Evolutionary conservation across 2,888 invertebrate species (phyloP), one percentile per base, ranked within the genome.

Genomic region (Trimorus sp.): DNA sequence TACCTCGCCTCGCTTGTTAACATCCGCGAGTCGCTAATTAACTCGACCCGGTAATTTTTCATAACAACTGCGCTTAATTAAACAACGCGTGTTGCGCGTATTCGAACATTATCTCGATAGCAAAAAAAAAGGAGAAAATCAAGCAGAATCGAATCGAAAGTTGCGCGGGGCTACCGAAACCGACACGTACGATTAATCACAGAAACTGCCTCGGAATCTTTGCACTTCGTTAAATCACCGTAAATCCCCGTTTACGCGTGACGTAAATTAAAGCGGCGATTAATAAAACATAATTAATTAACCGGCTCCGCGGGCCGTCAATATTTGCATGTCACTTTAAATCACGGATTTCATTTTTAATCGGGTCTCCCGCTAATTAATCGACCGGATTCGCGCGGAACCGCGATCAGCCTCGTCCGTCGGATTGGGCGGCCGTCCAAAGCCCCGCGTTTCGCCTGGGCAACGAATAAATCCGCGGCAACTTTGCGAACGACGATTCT

Each of bases 401-500:
- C 73, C 65, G 48, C 73, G 68, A 60, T 74, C 73, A 40, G 56
- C 62, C 45, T 75, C 51, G 68, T 74, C 63, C 69, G 68, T 73
- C 79, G 48, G 51, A 62, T 79, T 63, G 81, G 81, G 81, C 83
- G 71, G 16, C n/a, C 16, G 45, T 70, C 75, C 83, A 79, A 78
- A 63, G 59, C 49, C 26, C 48, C 63, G 79, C 71, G 74, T 77
- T 83, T 69, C 65, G 79, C 83, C 78, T 80, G 69, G 70, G 74
- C 66, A 77, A 80, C 74, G 71, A 62, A 83, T 80, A 83, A 80
- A 77, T 69, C 45, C 49, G 16, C 26, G 60, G 74, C 79, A 83
- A 80, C 77, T 83, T 83, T 26, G 70, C 56, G 14, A 63, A 66
- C 60, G 54, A 69, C 74, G 74, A 78, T 83, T 80, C 80, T 63